A percentile compares a stretch with the other conserved stretches of the same genome.
Evolutionary conservation across 1,140 invertebrate genomes (phyloP).

Genomic region (Drosophila gunungcola): DNA sequence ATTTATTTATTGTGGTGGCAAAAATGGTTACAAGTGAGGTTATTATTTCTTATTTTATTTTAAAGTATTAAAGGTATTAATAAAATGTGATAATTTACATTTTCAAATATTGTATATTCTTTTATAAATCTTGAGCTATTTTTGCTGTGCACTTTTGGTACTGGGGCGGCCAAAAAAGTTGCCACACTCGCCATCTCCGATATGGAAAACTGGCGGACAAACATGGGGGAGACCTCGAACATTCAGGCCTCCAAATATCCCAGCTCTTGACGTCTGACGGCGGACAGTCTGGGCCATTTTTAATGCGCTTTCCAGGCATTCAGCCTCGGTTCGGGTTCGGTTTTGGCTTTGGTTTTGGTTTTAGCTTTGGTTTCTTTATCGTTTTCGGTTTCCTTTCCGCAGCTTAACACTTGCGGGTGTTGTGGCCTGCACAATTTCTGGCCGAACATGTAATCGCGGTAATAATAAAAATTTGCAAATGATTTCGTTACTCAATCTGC

Average conservation of each 20-base stretch:
- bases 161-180: slow-evolving; percentile 29
- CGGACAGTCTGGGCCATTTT: slow-evolving; percentile 74
- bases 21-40: no score
- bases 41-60: no score
- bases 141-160: slow-evolving; percentile 19
- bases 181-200: slow-evolving; percentile 75
- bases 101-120: no score
- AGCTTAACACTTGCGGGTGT: slow-evolving; percentile 83
- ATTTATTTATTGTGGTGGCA: no score
- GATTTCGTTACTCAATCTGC: slow-evolving; percentile 80
- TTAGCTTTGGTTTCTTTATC: slow-evolving; percentile 44
- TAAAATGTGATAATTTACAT: no score
- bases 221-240: slow-evolving; percentile 45
- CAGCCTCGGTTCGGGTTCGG: slow-evolving; percentile 26
- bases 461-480: slow-evolving; percentile 82
- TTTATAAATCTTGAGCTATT: background rate
- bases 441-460: slow-evolving; percentile 75
- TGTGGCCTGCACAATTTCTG: slow-evolving; percentile 76
- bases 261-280: slow-evolving; percentile 40
- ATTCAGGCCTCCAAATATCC: slow-evolving; percentile 42
- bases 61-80: no score
- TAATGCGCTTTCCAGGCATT: slow-evolving; percentile 71
- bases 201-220: slow-evolving; percentile 66
- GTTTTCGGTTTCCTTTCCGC: slow-evolving; percentile 63
- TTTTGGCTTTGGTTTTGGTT: slow-evolving; percentile 42